These are phyloP conservation scores for Chouioia cunea DNA, from an alignment of 2,888 invertebrate species.

Conservation along the genomic window DNA sequence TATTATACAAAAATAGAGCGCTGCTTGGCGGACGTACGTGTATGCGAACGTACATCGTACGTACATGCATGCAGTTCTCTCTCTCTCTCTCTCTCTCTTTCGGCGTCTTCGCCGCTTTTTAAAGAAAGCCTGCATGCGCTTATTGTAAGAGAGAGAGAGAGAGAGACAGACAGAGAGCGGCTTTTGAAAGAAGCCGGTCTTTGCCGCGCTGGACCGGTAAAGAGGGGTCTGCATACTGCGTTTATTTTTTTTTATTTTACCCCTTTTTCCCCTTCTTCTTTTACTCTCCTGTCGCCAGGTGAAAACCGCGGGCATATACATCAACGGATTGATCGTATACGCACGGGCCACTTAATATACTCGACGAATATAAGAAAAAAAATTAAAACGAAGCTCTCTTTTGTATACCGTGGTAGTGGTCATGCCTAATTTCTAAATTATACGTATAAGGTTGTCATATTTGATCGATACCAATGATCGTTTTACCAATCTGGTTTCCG, in stretches of 20 bases:
- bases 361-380: too few relatives aligned
- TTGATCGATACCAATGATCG: too few relatives aligned
- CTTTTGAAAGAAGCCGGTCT: conserved; percentile 48
- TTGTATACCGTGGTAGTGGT: too few relatives aligned
- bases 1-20: too few relatives aligned
- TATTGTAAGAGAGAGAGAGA: too few relatives aligned
- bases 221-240: conserved; percentile 17
- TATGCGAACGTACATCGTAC: too few relatives aligned
- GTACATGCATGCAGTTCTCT: neutral
- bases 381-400: too few relatives aligned
- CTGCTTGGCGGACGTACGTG: neutral
- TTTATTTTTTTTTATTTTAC: conserved; percentile 19
- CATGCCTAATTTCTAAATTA: too few relatives aligned
- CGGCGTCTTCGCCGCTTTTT: conserved; percentile 1
- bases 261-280: conserved; percentile 1
- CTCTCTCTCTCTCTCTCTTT: neutral
- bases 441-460: too few relatives aligned
- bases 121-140: conserved; percentile 10
- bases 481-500: too few relatives aligned
- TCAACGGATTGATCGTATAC: neutral
- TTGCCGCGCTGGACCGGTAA: conserved; percentile 44
- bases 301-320: conserved; percentile 41
- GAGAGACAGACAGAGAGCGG: too few relatives aligned
- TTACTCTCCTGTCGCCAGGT: conserved; percentile 41
- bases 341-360: neutral